Conservation (phyloP, 2,797 vertebrate genomes). For the Notolabrus celidotus region DNA sequence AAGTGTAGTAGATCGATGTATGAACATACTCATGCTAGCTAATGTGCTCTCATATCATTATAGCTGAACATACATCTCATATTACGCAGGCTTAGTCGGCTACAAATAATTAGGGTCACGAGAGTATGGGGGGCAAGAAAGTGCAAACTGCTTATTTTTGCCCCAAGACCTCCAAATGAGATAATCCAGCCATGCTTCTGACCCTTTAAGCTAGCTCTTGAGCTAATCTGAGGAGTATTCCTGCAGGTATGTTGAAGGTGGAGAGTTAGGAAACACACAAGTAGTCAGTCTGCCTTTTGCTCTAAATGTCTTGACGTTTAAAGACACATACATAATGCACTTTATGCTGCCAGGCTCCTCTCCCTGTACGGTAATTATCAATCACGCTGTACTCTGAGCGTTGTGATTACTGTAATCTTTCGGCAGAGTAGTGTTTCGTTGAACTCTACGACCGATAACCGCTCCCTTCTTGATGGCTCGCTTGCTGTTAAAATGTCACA, state of each 20-base stretch:
- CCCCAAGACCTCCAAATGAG: not conserved
- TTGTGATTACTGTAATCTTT: not conserved
- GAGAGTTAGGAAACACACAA: not conserved
- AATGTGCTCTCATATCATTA: too few relatives aligned
- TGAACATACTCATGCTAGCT: too few relatives aligned
- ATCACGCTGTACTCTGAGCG: conserved; percentile 7
- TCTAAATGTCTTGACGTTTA: not conserved
- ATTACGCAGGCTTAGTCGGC: not conserved
- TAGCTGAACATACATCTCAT: too few relatives aligned
- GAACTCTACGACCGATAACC: conserved; percentile 27
- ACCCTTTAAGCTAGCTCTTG: not conserved
- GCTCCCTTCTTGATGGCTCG: conserved; percentile 21
- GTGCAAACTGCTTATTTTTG: not conserved
- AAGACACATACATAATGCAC: too few relatives aligned
- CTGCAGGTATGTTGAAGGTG: not conserved
- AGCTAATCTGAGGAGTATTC: not conserved
- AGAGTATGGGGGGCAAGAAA: not conserved
- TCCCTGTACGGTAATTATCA: conserved; percentile 9
- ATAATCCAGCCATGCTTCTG: not conserved
- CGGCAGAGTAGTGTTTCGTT: conserved; percentile 3
- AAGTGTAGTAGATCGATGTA: too few relatives aligned
- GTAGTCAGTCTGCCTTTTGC: not conserved
- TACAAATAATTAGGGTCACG: not conserved
- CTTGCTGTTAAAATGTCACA: conserved; percentile 1
- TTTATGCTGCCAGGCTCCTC: not conserved